phyloP scores from a whole-genome alignment of 2,888 invertebrate genomes.

The Cyclophora punctaria region DNA sequence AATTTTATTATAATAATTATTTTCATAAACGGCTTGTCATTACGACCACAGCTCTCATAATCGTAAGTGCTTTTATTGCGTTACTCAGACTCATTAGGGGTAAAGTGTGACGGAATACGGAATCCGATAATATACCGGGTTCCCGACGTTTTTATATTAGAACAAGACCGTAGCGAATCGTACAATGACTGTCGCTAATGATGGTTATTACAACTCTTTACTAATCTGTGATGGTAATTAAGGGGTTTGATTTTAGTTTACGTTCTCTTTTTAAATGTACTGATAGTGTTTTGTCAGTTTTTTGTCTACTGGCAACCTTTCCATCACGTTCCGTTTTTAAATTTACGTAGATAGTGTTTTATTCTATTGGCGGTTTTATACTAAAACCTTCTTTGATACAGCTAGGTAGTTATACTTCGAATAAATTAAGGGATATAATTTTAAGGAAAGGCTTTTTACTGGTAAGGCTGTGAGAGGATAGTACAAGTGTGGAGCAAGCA shows the following conservation, averaged over 20 bases:
- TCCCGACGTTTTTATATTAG: slow-evolving; percentile 32
- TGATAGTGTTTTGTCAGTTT: no score
- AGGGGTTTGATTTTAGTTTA: not conserved
- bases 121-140: slow-evolving; percentile 60
- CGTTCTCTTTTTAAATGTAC: no score
- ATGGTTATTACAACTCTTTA: slow-evolving; percentile 13
- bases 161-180: slow-evolving; percentile 39
- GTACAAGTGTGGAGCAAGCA: no score
- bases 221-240: slow-evolving; percentile 1
- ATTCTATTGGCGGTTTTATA: no score
- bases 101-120: slow-evolving; percentile 69
- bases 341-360: no score
- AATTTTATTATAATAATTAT: slow-evolving; percentile 53
- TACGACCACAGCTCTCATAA: slow-evolving; percentile 48
- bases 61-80: slow-evolving; percentile 52
- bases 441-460: no score
- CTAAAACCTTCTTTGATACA: no score
- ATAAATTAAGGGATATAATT: no score
- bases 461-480: no score
- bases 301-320: no score
- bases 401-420: no score
- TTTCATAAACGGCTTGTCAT: slow-evolving; percentile 46
- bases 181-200: slow-evolving; percentile 23
- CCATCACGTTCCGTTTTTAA: no score
- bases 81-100: slow-evolving; percentile 61